Conservation (phyloP, 1,140 invertebrate species). For the Drosophila leontia region DNA sequence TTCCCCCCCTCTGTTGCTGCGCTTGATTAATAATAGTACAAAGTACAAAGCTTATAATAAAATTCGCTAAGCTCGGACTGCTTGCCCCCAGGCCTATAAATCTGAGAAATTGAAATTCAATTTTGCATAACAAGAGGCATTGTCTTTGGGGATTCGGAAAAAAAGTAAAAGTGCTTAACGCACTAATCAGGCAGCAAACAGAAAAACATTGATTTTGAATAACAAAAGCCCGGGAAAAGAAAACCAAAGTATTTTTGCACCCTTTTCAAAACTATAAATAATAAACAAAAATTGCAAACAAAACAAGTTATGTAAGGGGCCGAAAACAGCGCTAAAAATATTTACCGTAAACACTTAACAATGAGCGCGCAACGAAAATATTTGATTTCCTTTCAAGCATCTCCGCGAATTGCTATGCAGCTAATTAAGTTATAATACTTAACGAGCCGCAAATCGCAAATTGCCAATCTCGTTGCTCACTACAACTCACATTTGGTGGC, state of each 20-base stretch:
- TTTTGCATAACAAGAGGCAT: constrained; percentile 40
- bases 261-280: constrained; percentile 2
- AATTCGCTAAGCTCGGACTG: constrained; percentile 3
- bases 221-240: constrained; percentile 55
- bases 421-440: constrained; percentile 57
- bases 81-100: constrained; percentile 10
- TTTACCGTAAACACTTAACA: constrained; percentile 56
- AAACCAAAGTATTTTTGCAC: constrained; percentile 38
- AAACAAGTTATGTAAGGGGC: constrained; percentile 44
- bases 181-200: constrained; percentile 55
- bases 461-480: constrained; percentile 15
- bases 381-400: constrained; percentile 37
- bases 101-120: constrained; percentile 27
- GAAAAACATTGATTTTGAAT: constrained; percentile 51
- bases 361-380: constrained; percentile 33
- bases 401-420: constrained; percentile 16
- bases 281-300: constrained; percentile 28
- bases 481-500: constrained; percentile 14
- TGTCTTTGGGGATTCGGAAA: constrained; percentile 19
- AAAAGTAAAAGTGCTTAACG: constrained; percentile 69
- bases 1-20: not conserved
- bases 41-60: constrained; percentile 12
- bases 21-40: constrained; percentile 25
- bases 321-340: constrained; percentile 34
- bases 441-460: constrained; percentile 30